A percentile compares a stretch with the other conserved stretches of the same genome.
Conservation (phyloP, 2,797 vertebrate species). For the Rhadinocentrus ornatus region DNA sequence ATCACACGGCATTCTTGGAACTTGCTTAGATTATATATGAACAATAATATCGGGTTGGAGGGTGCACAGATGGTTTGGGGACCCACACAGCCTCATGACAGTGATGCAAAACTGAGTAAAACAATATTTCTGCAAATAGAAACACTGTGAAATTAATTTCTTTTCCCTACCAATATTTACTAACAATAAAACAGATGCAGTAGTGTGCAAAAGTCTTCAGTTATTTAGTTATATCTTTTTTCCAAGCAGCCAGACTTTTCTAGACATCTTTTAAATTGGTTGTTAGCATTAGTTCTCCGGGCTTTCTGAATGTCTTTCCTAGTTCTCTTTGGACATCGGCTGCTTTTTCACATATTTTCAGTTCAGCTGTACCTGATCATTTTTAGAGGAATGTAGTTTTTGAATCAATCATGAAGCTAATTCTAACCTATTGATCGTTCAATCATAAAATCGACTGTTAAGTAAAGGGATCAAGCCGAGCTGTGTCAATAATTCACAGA, state of each 20-base stretch:
- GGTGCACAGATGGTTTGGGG: background rate
- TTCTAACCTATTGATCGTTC: background rate
- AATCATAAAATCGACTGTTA: background rate
- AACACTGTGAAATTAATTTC: background rate
- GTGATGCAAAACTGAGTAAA: background rate
- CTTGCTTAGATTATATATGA: slow-evolving; percentile 24
- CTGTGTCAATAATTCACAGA: no score
- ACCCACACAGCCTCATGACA: background rate
- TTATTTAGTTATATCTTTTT: background rate
- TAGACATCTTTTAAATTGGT: background rate
- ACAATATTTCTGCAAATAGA: background rate
- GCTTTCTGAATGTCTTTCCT: background rate
- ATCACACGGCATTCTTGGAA: slow-evolving; percentile 30
- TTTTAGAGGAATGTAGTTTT: background rate
- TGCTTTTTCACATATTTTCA: background rate
- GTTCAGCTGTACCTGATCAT: background rate
- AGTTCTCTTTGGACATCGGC: background rate
- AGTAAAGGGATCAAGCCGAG: background rate
- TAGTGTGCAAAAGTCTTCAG: background rate
- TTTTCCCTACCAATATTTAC: background rate
- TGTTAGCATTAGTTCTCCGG: background rate
- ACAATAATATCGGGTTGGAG: background rate
- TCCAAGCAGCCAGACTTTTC: background rate
- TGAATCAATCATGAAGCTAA: background rate
- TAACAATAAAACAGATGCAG: background rate